phyloP scores from a whole-genome alignment of 2,113 vertebrate genomes.

The Lasiurus borealis region DNA sequence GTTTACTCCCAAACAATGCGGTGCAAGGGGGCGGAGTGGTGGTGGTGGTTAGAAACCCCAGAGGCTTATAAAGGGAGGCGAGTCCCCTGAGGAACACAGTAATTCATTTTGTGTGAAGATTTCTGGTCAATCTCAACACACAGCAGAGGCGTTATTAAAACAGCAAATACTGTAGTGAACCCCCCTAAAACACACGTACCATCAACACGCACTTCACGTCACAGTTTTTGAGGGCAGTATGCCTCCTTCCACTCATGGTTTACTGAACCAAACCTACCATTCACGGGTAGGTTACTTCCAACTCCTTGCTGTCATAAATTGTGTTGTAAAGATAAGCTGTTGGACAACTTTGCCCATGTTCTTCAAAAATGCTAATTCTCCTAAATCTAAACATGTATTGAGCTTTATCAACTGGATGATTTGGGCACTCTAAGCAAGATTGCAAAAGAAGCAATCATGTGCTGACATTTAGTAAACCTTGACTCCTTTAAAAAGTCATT shows the following conservation, averaged over 20 bases:
- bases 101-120: background rate
- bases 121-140: background rate
- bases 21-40: background rate
- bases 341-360: background rate
- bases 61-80: background rate
- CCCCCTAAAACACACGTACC: no score
- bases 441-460: no score
- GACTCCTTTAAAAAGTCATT: background rate
- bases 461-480: no score
- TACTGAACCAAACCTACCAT: no score
- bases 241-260: accelerated
- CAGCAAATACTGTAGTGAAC: background rate
- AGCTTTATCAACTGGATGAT: background rate
- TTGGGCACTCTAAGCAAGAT: background rate
- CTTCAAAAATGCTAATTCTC: background rate
- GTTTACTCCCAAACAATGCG: background rate
- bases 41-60: background rate
- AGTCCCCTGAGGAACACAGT: background rate
- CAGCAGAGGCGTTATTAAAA: background rate
- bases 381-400: accelerated
- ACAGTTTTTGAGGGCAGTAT: background rate
- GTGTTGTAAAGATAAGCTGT: background rate
- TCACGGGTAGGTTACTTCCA: background rate
- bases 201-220: background rate
- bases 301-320: accelerated